Evolutionary conservation across 2,888 invertebrate genomes (phyloP), one percentile per base, ranked within the genome.

Genomic region (Orthosia cruda): DNA sequence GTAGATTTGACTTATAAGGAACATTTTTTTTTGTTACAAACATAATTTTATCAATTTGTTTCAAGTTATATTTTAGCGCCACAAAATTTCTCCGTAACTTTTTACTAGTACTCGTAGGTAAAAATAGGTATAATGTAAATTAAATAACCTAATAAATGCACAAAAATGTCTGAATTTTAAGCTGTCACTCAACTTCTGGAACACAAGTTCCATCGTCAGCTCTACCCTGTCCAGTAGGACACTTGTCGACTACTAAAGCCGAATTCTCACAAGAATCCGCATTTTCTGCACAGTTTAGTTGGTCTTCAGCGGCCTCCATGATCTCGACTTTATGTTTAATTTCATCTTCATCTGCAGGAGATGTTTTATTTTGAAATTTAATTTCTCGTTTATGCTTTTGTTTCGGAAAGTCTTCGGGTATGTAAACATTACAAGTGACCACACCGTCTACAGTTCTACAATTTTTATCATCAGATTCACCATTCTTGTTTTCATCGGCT

Each of bases 331-430:
- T 52, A 23, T n/a, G n/a, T 52, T n/a, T 12, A 47, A n/a, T 32
- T 45, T 59, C 50, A 52, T 59, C 77, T 23, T 68, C 20, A 54
- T 59, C 61, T 23, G 2, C 26, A 45, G 26, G 20, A 4, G n/a
- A 0, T 15, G 23, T 23, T 7, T 26, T 62, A 26, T 20, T 61
- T 69, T 69, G 47, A 3, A 45, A 50, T 59, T 52, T 16, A 23
- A n/a, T 55, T 45, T 77, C 77, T 50, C 69, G 54, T 77, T 75
- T 75, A 16, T 49, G 40, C 50, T 16, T 45, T 40, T 18, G 23
- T 26, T 23, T 0, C 16, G 75, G 5, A 26, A 23, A 9, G 5
- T 58, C 23, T 4, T 49, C 26, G 45, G 77, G 80, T 23, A 80
- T 15, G 16, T 74, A 74, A 2, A 77, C 26, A 18, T 74, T 23